Evolutionary conservation across 2,113 vertebrate species (phyloP), one percentile per base, ranked within the genome.

Genomic region (Patagioenas fasciata): DNA sequence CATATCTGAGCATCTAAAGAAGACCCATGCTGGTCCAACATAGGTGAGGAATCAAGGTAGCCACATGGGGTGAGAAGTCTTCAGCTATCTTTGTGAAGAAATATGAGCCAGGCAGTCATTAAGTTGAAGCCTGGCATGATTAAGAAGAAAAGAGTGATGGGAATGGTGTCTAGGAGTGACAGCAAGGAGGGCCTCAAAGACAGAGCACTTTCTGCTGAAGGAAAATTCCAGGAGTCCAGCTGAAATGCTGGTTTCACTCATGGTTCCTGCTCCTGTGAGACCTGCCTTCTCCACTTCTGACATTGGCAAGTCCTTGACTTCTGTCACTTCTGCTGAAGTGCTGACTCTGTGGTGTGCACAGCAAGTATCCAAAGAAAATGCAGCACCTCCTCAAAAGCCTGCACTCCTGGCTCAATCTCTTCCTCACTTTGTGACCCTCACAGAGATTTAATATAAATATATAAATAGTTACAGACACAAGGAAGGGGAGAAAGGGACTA

Each of bases 281-380:
- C 42, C 71, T 93, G 88, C 38, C 57, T 88, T 79, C 64, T 82
- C 44, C 14, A 11, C 47, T 89, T 71, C 81, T 8, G 5, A 57
- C 9, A 7, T 74, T 93, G 94, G 80, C 79, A 94, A 61, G 56
- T 88, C 67, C 69, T 96, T 2, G 12, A 83, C 67, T 94, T 95
- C 75, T 96, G 67, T 88, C 84, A 80, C 87, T 95, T 93, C 58
- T 80, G 47, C 58, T 77, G 47, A 95, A 96, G 23, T 70, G 74
- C 89, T 91, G 85, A 85, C 60, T 85, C 61, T 78, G 73, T 6
- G 1, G 29, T 13, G 65, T 66, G 54, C 2, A 2, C 56, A 90
- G 64, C 64, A 75, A 1, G 0, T 24, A 50, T 85, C 81, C 95
- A 84, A 80, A 86, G 82, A 86, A 94, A 94, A 91, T 88, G 69